Percentiles rank a stretch among this genome's conserved stretches.
phyloP scores from a whole-genome alignment of 2,888 invertebrate genomes.

The Lamellibrachia satsuma region DNA sequence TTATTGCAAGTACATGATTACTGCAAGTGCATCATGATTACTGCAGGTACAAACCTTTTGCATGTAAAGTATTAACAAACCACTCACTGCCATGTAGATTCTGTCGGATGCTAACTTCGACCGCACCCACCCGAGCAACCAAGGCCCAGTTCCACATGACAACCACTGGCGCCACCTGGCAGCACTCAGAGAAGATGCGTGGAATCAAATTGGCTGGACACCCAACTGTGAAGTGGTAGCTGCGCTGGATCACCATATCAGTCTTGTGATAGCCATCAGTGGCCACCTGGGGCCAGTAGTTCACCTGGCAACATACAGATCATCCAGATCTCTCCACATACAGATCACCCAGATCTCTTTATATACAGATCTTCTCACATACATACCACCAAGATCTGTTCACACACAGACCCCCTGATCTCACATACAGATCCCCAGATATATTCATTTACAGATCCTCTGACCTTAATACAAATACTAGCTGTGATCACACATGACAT shows the following conservation, averaged over 20 bases:
- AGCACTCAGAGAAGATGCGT: constrained; percentile 23
- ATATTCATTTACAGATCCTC: too few relatives aligned
- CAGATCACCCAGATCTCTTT: too few relatives aligned
- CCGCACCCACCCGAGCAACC: constrained; percentile 19
- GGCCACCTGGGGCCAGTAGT: background rate
- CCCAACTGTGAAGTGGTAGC: constrained; percentile 17
- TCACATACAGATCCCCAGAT: too few relatives aligned
- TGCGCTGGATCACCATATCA: background rate
- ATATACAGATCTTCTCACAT: too few relatives aligned
- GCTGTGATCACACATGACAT: too few relatives aligned
- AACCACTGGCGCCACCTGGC: constrained; percentile 12
- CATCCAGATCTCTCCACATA: too few relatives aligned
- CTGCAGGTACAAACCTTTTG: too few relatives aligned
- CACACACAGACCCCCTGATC: too few relatives aligned
- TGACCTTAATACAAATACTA: too few relatives aligned
- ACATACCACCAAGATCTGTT: too few relatives aligned
- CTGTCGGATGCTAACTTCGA: constrained; percentile 24
- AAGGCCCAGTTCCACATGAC: constrained; percentile 21
- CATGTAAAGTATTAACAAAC: background rate
- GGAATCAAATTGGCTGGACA: constrained; percentile 14
- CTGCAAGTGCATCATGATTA: too few relatives aligned
- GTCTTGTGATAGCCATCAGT: background rate
- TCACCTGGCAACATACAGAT: background rate
- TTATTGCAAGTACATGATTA: background rate
- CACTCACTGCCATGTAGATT: constrained; percentile 23